phyloP scores from a whole-genome alignment of 2,113 vertebrate species.

The Galbula dea region DNA sequence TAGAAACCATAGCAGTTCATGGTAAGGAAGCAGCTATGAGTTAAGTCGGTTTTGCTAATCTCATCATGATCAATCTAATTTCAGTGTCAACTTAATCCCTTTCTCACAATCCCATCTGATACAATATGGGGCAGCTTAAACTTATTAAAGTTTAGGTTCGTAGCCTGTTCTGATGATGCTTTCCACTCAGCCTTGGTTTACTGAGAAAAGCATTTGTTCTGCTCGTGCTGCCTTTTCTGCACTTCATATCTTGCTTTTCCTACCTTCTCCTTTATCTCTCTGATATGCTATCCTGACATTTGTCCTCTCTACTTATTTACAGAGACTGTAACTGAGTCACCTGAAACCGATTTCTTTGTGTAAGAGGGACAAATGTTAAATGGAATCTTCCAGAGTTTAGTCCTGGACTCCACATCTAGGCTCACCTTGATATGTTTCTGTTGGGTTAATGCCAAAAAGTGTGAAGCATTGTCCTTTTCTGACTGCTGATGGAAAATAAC shows the following conservation, averaged over 20 bases:
- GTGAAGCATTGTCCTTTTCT: background rate
- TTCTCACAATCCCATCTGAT: background rate
- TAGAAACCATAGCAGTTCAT: background rate
- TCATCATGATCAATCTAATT: background rate
- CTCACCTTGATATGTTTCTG: fast-evolving
- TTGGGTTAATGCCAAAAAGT: background rate
- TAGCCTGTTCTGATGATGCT: background rate
- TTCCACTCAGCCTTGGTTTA: background rate
- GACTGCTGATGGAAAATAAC: background rate
- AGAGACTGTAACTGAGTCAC: background rate
- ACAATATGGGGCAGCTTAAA: background rate
- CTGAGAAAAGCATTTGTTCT: background rate
- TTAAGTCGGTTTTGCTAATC: background rate
- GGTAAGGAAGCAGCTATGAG: background rate
- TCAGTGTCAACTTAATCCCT: background rate
- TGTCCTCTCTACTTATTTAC: background rate
- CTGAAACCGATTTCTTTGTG: background rate
- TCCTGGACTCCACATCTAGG: background rate
- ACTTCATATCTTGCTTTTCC: background rate
- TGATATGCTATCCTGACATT: background rate
- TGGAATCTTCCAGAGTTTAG: background rate
- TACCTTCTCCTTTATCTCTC: background rate
- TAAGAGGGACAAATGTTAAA: background rate
- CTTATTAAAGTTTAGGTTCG: background rate
- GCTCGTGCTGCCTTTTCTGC: background rate